Base-by-base conservation (phyloP, 2,888 invertebrate species). In the Brachyptera putata region DNA sequence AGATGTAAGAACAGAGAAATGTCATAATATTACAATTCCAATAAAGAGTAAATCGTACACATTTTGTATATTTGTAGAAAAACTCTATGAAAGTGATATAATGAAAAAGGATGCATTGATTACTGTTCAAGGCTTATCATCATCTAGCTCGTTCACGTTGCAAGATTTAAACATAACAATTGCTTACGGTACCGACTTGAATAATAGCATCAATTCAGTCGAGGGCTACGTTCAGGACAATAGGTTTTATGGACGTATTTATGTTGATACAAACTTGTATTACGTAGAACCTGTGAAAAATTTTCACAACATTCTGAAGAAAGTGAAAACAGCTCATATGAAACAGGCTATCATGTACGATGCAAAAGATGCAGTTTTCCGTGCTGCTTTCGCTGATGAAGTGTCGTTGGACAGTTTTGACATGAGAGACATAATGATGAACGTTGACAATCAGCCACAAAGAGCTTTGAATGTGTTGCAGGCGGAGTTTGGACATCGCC, bases 251-350 rank as follows among this genome's bases (percentile, higher is more conserved):
- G 59, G 59, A 24, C 22, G 26, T 2, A 24, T 59, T 4, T 7
- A 22, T 37, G 21, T 59, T 22, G 2, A 22, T 3, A n/a, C 34
- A 13, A 53, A 18, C 14, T 25, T 30, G 14, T 59, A 55, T 36
- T 59, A 55, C 25, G 7, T 59, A 13, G 59, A 59, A 50, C 59
- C 41, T 1, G 7, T 59, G 14, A 39, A 2, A 14, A 53, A 55
- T 26, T 59, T 55, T 55, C 59, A 49, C 16, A 7, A 13, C 3
- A 36, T 58, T 18, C 4, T 58, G 24, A 50, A 21, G n/a, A 49
- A 30, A 18, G n/a, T 43, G 16, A 57, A 43, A 11, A 22, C 13
- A n/a, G 13, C 14, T 5, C n/a, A 30, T 16, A 56, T 16, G 22
- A 34, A 16, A 9, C 13, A 36, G n/a, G 13, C 9, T 16, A 14